Conservation (phyloP, 1,140 invertebrate genomes). For the Cecropterus lyciades region DNA sequence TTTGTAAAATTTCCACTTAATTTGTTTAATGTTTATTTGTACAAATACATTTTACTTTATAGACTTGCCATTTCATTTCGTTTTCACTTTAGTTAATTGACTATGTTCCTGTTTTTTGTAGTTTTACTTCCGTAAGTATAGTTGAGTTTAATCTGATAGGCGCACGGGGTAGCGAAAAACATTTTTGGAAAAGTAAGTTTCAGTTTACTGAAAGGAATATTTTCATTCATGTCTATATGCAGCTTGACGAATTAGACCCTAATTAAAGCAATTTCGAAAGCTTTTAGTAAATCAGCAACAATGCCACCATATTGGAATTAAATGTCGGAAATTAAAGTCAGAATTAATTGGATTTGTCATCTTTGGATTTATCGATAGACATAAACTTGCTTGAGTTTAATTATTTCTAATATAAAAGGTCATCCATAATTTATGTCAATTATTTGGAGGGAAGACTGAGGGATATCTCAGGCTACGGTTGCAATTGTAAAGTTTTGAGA, state of each 20-base stretch:
- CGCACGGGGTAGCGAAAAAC: slow-evolving; percentile 22
- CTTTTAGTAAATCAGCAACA: slow-evolving; percentile 20
- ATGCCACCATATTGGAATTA: slow-evolving; percentile 5
- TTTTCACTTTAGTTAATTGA: too few species aligned
- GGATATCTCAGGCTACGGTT: too few species aligned
- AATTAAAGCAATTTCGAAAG: slow-evolving; percentile 8
- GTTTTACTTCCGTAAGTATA: slow-evolving; percentile 6
- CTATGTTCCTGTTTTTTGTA: not conserved
- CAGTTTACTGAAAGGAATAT: slow-evolving; percentile 3
- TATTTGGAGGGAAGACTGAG: too few species aligned
- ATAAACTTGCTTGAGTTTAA: too few species aligned
- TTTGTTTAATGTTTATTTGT: not conserved
- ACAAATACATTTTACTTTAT: too few species aligned
- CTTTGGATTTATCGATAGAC: too few species aligned
- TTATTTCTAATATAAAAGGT: too few species aligned
- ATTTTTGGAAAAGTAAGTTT: not conserved
- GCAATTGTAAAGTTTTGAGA: too few species aligned
- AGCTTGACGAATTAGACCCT: slow-evolving; percentile 13
- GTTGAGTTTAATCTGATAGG: slow-evolving; percentile 10
- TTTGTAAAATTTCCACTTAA: not conserved
- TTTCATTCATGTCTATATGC: slow-evolving; percentile 21
- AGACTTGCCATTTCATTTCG: too few species aligned
- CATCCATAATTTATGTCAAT: too few species aligned
- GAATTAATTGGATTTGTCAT: too few species aligned
- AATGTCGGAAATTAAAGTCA: too few species aligned